Conservation (phyloP, 2,113 vertebrate species). For the Prunella himalayana region DNA sequence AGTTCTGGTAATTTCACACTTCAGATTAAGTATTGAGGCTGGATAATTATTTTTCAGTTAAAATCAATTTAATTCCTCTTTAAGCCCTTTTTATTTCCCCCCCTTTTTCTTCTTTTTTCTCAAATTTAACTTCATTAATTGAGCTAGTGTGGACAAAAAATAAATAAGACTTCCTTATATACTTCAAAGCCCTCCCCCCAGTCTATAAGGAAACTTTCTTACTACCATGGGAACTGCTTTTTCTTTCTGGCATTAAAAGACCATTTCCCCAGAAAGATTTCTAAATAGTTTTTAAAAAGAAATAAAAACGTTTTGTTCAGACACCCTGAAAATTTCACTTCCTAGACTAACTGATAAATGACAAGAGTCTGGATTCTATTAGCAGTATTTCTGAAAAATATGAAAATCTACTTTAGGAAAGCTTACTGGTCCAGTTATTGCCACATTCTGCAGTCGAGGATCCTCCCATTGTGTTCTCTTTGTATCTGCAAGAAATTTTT, state of each 20-base stretch:
- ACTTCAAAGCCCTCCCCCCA: background rate
- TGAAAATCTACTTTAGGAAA: background rate
- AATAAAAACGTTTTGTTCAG: background rate
- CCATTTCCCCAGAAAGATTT: background rate
- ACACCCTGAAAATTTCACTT: background rate
- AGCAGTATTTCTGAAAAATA: background rate
- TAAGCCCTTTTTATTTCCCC: background rate
- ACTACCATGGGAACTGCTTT: background rate
- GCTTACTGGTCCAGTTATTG: slow-evolving; percentile 94
- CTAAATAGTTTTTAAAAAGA: background rate
- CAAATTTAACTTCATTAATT: background rate
- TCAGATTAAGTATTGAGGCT: background rate
- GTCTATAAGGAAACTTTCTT: background rate
- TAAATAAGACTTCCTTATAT: background rate
- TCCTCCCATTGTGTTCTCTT: slow-evolving; percentile 97
- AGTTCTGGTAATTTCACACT: background rate
- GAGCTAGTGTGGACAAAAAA: background rate
- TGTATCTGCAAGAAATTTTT: slow-evolving; percentile 77
- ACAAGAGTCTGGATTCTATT: background rate
- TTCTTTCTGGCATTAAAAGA: background rate
- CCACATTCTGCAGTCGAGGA: slow-evolving; percentile 88
- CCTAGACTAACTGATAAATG: background rate
- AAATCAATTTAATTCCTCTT: background rate
- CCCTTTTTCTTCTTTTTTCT: background rate
- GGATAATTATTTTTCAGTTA: slow-evolving; percentile 2